Evolutionary conservation across 1,140 invertebrate species (phyloP).

Genomic region (Physella acuta): DNA sequence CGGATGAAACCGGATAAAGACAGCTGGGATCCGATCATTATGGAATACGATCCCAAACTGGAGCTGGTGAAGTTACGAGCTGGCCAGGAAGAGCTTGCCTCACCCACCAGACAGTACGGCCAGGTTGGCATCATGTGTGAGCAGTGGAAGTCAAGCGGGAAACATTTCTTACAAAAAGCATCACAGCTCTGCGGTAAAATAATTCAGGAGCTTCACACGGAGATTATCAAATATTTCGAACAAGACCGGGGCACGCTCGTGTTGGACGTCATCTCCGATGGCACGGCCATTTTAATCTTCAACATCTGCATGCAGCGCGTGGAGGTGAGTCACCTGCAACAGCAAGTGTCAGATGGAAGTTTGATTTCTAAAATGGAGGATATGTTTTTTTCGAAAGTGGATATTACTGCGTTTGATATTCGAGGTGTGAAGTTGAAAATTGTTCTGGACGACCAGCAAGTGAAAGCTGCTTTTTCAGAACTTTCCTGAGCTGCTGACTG

Average conservation of each 20-base stretch:
- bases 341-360: conserved; percentile 34
- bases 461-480: conserved; percentile 7
- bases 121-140: conserved; percentile 34
- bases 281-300: conserved; percentile 31
- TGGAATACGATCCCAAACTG: conserved; percentile 32
- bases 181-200: conserved; percentile 36
- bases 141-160: conserved; percentile 35
- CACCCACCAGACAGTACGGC: conserved; percentile 5
- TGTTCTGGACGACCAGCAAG: not conserved
- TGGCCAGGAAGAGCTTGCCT: conserved; percentile 23
- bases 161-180: conserved; percentile 31
- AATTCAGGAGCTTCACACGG: conserved; percentile 31
- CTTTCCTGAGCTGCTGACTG: conserved; percentile 14
- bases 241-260: conserved; percentile 46
- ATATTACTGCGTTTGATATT: conserved; percentile 4
- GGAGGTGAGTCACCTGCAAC: conserved; percentile 35
- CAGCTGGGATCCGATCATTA: conserved; percentile 31
- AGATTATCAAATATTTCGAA: conserved; percentile 50
- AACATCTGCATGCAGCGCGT: conserved; percentile 43
- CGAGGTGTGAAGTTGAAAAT: conserved; percentile 4
- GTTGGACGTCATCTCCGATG: conserved; percentile 33
- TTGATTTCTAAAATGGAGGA: conserved; percentile 35
- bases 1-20: conserved; percentile 23
- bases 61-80: conserved; percentile 31
- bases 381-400: conserved; percentile 31